A percentile compares a stretch with the other conserved stretches of the same genome.
phyloP scores from a whole-genome alignment of 2,888 invertebrate genomes.

The Lamellibrachia satsuma region DNA sequence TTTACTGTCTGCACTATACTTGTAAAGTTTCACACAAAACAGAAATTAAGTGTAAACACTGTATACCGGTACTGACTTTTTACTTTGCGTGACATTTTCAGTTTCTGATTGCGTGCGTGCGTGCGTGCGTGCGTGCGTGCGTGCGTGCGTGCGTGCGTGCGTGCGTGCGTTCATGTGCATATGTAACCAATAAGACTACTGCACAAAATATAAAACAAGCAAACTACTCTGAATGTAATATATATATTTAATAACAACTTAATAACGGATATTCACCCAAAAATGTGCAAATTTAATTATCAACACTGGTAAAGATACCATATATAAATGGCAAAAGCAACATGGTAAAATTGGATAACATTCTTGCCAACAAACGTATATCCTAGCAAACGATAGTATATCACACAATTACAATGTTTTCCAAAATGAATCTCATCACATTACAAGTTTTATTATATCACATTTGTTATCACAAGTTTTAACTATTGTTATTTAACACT shows the following conservation, averaged over 20 bases:
- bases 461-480: background rate
- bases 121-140: background rate
- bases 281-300: background rate
- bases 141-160: background rate
- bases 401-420: background rate
- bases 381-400: background rate
- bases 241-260: background rate
- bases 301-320: background rate
- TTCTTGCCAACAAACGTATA: background rate
- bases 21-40: background rate
- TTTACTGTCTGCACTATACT: background rate
- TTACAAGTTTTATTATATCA: background rate
- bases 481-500: background rate
- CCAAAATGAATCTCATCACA: background rate
- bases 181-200: background rate
- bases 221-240: background rate
- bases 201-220: background rate
- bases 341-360: background rate
- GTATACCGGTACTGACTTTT: background rate
- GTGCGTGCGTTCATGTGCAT: background rate
- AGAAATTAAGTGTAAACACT: background rate
- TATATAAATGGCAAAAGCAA: background rate
- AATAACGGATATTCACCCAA: background rate
- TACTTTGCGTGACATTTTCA: background rate
- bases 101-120: background rate